Base-by-base conservation (phyloP, 2,888 invertebrate genomes). In the Diadegma fenestrale region DNA sequence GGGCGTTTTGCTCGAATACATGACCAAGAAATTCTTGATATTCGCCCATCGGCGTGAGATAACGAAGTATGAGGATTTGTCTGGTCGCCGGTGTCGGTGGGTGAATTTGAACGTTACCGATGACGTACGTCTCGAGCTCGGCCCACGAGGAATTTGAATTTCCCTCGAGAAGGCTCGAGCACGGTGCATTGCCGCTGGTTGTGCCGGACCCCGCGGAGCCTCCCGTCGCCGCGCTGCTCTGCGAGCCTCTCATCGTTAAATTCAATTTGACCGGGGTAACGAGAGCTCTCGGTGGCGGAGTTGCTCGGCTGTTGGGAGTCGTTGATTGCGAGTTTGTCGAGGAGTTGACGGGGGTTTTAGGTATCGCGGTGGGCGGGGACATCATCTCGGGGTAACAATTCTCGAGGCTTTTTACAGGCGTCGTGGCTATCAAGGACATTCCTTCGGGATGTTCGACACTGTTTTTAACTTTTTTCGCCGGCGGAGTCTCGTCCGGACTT, bases 11-110 rank as follows among this genome's bases (percentile, higher is more conserved):
- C 91, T 99, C 99, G 94, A 99, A 98, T 64, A 99, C 98, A 93
- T 98, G 97, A 72, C 97, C 97, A 33, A 99, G 95, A 93, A 99
- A 97, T 96, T 99, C 99, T 94, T 99, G 99, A 93, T 99, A 99
- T 93, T 99, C 99, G 17, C 99, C 99, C 96, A 99, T 97, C 0
- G 99, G 98, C 4, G 98, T 97, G n/a, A 99, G 95, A 93, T 99
- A 99, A 89, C 98, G 96, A 41, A 99, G 94, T 90, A 99, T 98
- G 2, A 99, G 95, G 95, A 99, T 97, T 94, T 99, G 99, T 92
- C 97, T 97, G 43, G 99, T 98, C 0, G 97, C 97, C 76, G 97
- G 95, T 0, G 97, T 98, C 2, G 98, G 96, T 8, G 99, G 99
- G 93, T 97, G 97, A 89, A 99, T 97, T 91, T 98, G 97, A 88